Base-by-base conservation (phyloP, 2,797 vertebrate species). In the Apodemus agrarius region DNA sequence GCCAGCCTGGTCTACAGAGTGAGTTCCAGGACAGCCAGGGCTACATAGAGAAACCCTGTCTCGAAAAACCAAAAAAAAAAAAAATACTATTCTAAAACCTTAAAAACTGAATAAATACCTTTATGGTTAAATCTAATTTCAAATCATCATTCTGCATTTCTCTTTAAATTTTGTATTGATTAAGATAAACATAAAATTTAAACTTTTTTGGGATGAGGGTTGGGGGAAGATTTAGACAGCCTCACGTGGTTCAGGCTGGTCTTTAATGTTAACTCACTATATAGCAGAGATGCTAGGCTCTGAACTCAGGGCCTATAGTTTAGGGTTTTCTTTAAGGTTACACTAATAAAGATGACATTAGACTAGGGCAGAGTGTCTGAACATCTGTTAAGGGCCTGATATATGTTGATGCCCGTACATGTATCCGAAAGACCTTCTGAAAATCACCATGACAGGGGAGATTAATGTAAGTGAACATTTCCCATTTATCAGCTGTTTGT, bases 381-480 rank as follows among this genome's bases (percentile, higher is more conserved):
- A 52, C 67, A 37, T 59, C 93, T 87, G 57, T 63, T 40, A 85
- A 92, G 37, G 95, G 12, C 59, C 89, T 81, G 79, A 83, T 86
- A 85, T 37, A 92, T 96, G 24, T 82, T 88, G 57, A 61, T 92
- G 72, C 79, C 78, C 46, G 37, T 49, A 5, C 46, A 19, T 26
- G 59, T n/a, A 43, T 59, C 59, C 26, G 26, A 24, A 72, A 43
- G 40, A 74, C 76, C 34, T 16, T 72, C 65, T 81, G 24, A 79
- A 75, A 29, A 13, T 11, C 82, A 80, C 19, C 43, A 52, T 82
- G 81, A 94, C 54, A 13, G 13, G 80, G 0, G 34, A 79, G 29
- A 72, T 74, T 89, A 85, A 92, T 93, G 7, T 75, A 57, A 49
- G 52, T 65, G 22, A 96, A 93, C 6, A 89, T 95, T 97, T 79